Evolutionary conservation across 2,888 invertebrate species (phyloP), one percentile per base, ranked within the genome.

Genomic region (Stenchaetothrips biformis): DNA sequence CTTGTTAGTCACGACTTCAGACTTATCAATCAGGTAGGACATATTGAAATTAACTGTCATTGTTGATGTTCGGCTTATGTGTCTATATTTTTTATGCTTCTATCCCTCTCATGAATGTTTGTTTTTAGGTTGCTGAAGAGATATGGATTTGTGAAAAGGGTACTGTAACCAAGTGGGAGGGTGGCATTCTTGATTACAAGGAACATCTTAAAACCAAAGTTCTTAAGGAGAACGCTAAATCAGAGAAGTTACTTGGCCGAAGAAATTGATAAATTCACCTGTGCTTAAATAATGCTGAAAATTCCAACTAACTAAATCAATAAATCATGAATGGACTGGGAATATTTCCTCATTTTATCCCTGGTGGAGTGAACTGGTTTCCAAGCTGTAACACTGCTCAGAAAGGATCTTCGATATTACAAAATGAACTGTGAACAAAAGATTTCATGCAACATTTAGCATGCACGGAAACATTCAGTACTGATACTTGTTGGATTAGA

Each of bases 1-100:
- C 92, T 99, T 47, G 99, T 99, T 85, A 98, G 97, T 88, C 99
- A 99, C 94, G 99, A 99, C 91, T 99, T 99, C 91, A 91, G 99
- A 87, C 92, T 99, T 80, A 99, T 99, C 83, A 97, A 95, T 88
- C 99, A 99, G 92, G 98, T 98, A 86, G 84, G 85, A 18, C 21
- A 48, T 48, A 77, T 2, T 21, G 49, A 79, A 53, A 13, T 48
- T 79, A 74, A 77, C 11, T 37, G 13, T 77, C 13, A 16, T 37
- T 80, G 6, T 59, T 78, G n/a, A n/a, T 77, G n/a, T 79, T 80
- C 13, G 11, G 78, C 74, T 78, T 37, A 11, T 49, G 0, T 18
- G 78, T 78, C 49, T 82, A 77, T 82, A 82, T 21, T 53, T 80
- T 79, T 18, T 67, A 62, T 74, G 67, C 59, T 80, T 49, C 27